Conservation (phyloP, 2,113 vertebrate genomes). For the Tretioscincus oriximinensis region DNA sequence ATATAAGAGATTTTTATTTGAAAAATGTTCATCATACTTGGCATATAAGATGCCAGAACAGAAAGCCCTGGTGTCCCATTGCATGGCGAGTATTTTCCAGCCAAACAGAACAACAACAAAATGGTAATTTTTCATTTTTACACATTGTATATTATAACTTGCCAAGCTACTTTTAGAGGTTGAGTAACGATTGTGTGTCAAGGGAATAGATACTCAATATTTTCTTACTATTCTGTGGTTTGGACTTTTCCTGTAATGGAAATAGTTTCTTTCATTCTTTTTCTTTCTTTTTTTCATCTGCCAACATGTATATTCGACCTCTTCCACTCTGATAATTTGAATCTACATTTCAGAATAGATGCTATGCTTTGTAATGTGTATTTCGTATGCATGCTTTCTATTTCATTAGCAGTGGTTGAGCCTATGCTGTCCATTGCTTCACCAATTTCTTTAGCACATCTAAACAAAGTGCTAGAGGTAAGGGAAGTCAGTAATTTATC, state of each 20-base stretch:
- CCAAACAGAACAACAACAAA: no score
- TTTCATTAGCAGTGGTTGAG: neutral
- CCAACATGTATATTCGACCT: neutral
- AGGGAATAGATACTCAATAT: neutral
- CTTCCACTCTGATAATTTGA: neutral
- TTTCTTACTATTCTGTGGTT: neutral
- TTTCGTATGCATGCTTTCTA: neutral
- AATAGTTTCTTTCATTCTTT: neutral
- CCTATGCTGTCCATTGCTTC: neutral
- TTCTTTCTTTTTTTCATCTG: neutral
- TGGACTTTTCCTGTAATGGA: neutral
- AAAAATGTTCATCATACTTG: no score
- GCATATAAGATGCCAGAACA: no score
- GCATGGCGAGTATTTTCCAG: neutral
- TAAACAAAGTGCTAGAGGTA: neutral
- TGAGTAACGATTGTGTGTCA: neutral
- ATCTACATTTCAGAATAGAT: neutral
- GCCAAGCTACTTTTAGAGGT: neutral
- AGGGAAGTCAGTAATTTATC: neutral
- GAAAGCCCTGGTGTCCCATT: neutral
- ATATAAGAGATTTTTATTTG: no score
- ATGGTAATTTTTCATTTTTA: neutral
- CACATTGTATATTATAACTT: neutral
- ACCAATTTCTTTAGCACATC: neutral
- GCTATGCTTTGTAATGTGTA: neutral